Percentiles rank a stretch among this genome's conserved stretches.
phyloP scores from a whole-genome alignment of 2,113 vertebrate genomes.

The Muscicapa adusta region DNA sequence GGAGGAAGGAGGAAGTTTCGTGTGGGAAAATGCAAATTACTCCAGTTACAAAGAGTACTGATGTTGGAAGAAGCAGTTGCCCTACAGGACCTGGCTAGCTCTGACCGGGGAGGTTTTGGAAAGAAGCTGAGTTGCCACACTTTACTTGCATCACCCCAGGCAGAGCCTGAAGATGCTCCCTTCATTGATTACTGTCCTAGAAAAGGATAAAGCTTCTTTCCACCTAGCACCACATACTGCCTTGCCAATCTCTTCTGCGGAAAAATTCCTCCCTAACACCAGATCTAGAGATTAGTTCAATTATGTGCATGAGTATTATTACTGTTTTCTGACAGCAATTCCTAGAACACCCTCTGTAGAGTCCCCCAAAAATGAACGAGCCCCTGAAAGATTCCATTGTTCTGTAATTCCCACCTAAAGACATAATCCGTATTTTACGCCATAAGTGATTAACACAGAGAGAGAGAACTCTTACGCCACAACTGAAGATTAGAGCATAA shows the following conservation, averaged over 20 bases:
- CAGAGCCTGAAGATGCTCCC: neutral
- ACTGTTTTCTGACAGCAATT: neutral
- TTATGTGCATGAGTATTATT: neutral
- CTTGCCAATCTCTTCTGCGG: neutral
- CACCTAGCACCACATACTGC: neutral
- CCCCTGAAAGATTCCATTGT: slow-evolving; percentile 14
- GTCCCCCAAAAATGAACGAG: neutral
- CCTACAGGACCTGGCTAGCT: neutral
- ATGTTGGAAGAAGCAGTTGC: neutral
- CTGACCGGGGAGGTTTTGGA: neutral
- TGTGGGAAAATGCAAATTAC: neutral
- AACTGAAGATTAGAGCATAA: slow-evolving; percentile 18
- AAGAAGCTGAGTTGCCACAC: neutral
- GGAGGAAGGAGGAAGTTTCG: neutral
- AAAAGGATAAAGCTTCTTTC: neutral
- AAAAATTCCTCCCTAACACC: slow-evolving; percentile 2
- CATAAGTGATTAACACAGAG: neutral
- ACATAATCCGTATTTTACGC: slow-evolving; percentile 13
- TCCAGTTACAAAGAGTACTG: neutral
- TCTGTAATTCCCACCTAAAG: slow-evolving; percentile 17
- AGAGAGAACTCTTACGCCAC: neutral
- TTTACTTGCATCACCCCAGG: neutral
- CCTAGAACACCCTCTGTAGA: neutral
- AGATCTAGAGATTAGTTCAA: neutral
- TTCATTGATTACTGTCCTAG: neutral